Evolutionary conservation across 2,888 invertebrate species (phyloP).

Genomic region (Latrodectus elegans): DNA sequence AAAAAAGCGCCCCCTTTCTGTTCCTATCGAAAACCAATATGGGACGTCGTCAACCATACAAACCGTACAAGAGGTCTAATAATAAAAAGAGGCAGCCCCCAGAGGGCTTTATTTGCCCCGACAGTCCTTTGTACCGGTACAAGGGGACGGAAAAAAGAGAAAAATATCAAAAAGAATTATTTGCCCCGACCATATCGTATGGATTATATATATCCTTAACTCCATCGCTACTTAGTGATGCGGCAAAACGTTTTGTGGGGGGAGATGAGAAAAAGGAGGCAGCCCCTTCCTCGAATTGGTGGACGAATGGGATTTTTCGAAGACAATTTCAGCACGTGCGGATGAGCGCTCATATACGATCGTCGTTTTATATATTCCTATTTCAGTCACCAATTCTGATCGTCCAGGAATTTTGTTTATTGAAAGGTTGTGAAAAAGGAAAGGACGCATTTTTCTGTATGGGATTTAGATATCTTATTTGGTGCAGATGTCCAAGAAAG

Average conservation of each 20-base stretch:
- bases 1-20: slow-evolving; percentile 2
- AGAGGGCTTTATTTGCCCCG: slow-evolving; percentile 57
- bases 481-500: too few relatives aligned
- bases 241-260: slow-evolving; percentile 54
- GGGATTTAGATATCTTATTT: too few relatives aligned
- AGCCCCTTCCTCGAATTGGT: slow-evolving; percentile 9
- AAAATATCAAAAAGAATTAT: slow-evolving; percentile 9
- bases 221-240: slow-evolving; percentile 55
- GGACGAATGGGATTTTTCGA: slow-evolving; percentile 9
- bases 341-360: slow-evolving; percentile 8
- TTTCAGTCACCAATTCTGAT: neutral
- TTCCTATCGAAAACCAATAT: slow-evolving; percentile 63
- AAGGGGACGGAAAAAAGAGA: slow-evolving; percentile 25
- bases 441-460: neutral
- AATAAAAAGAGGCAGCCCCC: slow-evolving; percentile 49
- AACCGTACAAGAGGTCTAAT: slow-evolving; percentile 60
- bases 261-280: slow-evolving; percentile 21
- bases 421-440: neutral
- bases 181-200: slow-evolving; percentile 46
- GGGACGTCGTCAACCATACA: slow-evolving; percentile 54
- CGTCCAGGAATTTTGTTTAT: slow-evolving; percentile 19
- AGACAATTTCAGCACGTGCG: slow-evolving; percentile 49
- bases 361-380: neutral
- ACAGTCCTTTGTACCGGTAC: slow-evolving; percentile 47
- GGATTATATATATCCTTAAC: slow-evolving; percentile 59